phyloP scores from a whole-genome alignment of 2,888 invertebrate genomes.

The Thysanoteuthis rhombus region DNA sequence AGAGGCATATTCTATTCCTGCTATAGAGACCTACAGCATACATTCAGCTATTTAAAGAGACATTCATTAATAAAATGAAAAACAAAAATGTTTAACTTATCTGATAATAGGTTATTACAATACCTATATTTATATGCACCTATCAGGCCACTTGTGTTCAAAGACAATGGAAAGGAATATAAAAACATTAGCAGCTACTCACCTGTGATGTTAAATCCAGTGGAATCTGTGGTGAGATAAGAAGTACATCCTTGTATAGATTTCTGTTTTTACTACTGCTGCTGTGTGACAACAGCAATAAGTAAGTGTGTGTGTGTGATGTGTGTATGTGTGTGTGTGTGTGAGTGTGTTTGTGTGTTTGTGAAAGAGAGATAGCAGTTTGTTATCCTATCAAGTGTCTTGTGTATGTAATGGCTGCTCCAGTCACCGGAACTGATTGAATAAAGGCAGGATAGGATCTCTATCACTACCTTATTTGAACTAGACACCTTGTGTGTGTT shows the following conservation, averaged over 20 bases:
- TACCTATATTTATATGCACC: background rate
- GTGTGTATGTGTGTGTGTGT: background rate
- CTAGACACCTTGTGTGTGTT: background rate
- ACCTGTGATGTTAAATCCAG: conserved; percentile 12
- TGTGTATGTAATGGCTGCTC: background rate
- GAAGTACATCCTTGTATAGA: conserved; percentile 12
- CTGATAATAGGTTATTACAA: background rate
- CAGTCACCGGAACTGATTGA: background rate
- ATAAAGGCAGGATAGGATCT: conserved; percentile 12
- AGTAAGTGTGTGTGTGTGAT: background rate
- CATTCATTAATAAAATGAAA: background rate
- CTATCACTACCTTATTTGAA: background rate
- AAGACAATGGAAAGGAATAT: background rate
- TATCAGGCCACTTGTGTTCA: background rate
- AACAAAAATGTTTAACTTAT: background rate
- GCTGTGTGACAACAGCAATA: background rate
- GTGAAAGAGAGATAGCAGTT: background rate
- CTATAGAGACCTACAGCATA: background rate
- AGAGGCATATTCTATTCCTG: background rate
- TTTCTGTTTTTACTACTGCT: background rate
- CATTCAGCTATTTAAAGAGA: background rate
- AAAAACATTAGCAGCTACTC: background rate
- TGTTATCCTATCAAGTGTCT: conserved; percentile 12
- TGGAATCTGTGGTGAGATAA: background rate
- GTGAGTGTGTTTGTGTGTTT: background rate